Evolutionary conservation across 2,888 invertebrate genomes (phyloP).

Genomic region (Yponomeuta evonymella): DNA sequence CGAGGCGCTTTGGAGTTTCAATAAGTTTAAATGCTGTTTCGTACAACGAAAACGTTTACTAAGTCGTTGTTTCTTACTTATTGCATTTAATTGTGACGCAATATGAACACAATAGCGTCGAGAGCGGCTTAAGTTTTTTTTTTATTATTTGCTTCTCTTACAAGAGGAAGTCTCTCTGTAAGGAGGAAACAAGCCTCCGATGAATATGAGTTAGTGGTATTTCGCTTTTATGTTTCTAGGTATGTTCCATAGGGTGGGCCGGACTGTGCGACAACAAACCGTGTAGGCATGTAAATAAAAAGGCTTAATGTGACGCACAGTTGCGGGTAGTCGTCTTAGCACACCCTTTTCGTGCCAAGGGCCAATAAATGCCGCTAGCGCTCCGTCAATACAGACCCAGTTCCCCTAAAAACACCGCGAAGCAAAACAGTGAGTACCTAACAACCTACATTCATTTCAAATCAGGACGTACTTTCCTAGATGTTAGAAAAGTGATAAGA

Average conservation of each 20-base stretch:
- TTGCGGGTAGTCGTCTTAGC: conserved; percentile 4
- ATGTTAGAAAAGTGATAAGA: neutral
- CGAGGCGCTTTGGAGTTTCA: too few species aligned
- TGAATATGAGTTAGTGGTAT: too few species aligned
- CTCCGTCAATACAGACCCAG: neutral
- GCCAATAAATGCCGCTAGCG: neutral
- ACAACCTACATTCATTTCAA: neutral
- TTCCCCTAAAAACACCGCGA: neutral
- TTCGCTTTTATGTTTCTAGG: too few species aligned
- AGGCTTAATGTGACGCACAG: conserved; percentile 3
- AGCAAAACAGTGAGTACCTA: neutral
- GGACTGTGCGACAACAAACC: neutral
- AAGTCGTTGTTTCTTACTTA: too few species aligned
- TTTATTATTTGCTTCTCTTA: too few species aligned
- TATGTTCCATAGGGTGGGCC: neutral
- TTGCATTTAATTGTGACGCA: too few species aligned
- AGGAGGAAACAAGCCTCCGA: too few species aligned
- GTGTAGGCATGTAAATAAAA: neutral
- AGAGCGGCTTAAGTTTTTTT: too few species aligned
- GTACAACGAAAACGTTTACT: too few species aligned
- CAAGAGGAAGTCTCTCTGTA: too few species aligned
- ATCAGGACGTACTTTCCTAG: neutral
- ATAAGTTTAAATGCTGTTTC: too few species aligned
- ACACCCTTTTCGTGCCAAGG: conserved; percentile 11
- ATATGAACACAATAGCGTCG: too few species aligned